phyloP scores from a whole-genome alignment of 2,797 vertebrate species.

The Anableps anableps region DNA sequence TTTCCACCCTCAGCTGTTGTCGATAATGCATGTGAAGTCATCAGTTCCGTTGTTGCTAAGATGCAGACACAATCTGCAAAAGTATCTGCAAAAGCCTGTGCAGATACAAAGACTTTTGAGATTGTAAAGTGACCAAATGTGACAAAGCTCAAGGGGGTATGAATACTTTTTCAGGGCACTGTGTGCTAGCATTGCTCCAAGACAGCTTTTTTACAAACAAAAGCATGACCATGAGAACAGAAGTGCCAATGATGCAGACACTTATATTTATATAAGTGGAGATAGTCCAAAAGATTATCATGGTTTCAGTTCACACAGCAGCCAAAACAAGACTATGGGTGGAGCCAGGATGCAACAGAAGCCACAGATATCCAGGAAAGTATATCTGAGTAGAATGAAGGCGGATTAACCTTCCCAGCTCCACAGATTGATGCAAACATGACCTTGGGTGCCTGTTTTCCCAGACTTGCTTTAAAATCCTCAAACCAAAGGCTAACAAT shows the following conservation, averaged over 20 bases:
- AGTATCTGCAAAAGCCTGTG: no score
- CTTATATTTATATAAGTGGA: background rate
- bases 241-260: background rate
- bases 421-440: background rate
- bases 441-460: background rate
- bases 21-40: no score
- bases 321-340: background rate
- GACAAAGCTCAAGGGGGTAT: background rate
- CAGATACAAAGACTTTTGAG: background rate
- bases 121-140: background rate
- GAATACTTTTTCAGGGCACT: background rate
- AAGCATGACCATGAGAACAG: background rate
- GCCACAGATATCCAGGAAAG: background rate
- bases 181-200: background rate
- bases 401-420: background rate
- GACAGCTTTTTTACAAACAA: background rate
- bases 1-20: no score
- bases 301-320: background rate
- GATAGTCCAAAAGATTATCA: background rate
- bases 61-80: no score
- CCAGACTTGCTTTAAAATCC: background rate
- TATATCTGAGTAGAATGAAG: background rate
- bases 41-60: no score
- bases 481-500: background rate
- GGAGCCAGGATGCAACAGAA: background rate